Evolutionary conservation across 2,113 vertebrate species (phyloP).

Genomic region (Catharus fuscescens): DNA sequence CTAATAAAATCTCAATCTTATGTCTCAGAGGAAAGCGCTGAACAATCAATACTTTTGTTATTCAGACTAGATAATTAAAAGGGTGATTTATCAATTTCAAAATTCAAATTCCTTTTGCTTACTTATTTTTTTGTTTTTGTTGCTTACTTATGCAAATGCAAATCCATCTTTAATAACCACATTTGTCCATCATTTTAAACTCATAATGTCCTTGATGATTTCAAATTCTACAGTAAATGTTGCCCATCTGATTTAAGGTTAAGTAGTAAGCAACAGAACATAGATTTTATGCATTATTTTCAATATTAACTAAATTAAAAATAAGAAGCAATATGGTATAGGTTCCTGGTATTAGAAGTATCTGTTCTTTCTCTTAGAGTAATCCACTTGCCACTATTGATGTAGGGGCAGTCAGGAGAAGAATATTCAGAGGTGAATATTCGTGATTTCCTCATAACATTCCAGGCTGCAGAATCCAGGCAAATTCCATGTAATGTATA

Average conservation of each 20-base stretch:
- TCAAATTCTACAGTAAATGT: not conserved
- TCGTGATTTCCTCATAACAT: not conserved
- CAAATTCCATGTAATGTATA: not conserved
- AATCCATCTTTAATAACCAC: not conserved
- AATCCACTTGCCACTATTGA: rapidly evolving
- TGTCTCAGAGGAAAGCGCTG: not conserved
- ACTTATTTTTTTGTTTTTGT: not conserved
- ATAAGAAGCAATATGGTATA: not conserved
- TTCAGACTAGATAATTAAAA: not conserved
- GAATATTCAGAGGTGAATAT: not conserved
- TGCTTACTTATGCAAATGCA: not conserved
- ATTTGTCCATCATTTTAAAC: not conserved
- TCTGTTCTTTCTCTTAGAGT: not conserved
- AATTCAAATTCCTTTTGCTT: not conserved
- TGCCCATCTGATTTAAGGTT: not conserved
- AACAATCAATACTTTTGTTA: not conserved
- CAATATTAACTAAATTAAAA: not conserved
- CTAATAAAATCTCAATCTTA: not conserved
- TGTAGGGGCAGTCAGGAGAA: not conserved
- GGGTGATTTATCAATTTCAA: not conserved
- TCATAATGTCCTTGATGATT: not conserved
- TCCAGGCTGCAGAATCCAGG: not conserved
- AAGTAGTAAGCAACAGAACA: not conserved
- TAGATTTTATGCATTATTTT: not conserved
- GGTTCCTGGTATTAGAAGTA: not conserved